These are phyloP conservation scores for Lepilemur septentrionalis DNA, from an alignment of 2,797 vertebrate species.

Conservation along the genomic window DNA sequence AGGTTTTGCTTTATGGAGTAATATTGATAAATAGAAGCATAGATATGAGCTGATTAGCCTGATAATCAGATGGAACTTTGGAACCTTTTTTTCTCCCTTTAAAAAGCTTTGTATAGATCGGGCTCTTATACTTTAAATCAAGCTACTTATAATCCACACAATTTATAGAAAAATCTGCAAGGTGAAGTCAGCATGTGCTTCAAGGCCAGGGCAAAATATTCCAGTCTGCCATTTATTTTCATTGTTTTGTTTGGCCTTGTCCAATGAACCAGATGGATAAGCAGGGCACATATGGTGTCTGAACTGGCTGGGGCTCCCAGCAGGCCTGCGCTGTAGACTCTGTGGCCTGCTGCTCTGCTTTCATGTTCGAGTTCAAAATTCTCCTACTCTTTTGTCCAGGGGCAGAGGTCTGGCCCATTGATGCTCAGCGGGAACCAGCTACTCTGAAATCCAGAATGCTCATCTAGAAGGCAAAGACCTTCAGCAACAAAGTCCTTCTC, in stretches of 20 bases:
- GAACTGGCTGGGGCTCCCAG: neutral
- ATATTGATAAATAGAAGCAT: neutral
- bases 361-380: conserved; percentile 66
- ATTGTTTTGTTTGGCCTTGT: conserved; percentile 67
- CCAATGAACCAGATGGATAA: conserved; percentile 56
- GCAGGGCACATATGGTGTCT: conserved; percentile 35
- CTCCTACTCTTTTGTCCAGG: neutral
- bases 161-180: conserved; percentile 60
- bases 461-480: conserved; percentile 35
- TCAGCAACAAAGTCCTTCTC: neutral
- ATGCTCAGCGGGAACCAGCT: conserved; percentile 51
- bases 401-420: neutral
- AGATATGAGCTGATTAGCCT: neutral
- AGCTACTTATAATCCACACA: neutral
- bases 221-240: conserved; percentile 33
- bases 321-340: conserved; percentile 7
- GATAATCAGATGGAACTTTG: neutral
- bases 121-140: neutral
- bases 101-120: conserved; percentile 4
- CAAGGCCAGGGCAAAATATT: conserved; percentile 8
- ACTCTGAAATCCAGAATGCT: conserved; percentile 46
- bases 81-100: neutral
- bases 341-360: conserved; percentile 47
- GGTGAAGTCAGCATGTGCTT: conserved; percentile 58
- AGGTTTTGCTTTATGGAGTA: neutral